phyloP scores from a whole-genome alignment of 2,888 invertebrate species.

The Oxystoma pomonae region DNA sequence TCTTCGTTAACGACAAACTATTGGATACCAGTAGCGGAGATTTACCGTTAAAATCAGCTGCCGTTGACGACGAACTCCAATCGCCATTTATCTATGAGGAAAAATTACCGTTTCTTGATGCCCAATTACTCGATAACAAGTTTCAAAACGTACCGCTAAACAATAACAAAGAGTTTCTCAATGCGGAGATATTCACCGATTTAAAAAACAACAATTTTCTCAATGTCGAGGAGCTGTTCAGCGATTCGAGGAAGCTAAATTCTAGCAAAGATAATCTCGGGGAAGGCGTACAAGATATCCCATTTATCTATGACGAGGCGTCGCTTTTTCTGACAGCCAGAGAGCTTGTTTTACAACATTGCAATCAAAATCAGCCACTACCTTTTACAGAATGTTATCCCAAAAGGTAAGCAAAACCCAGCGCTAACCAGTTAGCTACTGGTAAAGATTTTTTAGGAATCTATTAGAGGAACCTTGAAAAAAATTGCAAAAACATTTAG shows the following conservation, averaged over 20 bases:
- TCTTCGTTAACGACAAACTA: neutral
- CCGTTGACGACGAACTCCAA: neutral
- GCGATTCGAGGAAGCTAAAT: neutral
- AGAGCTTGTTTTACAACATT: conserved; percentile 58
- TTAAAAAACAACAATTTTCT: neutral
- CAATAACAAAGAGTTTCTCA: neutral
- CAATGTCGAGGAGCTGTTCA: neutral
- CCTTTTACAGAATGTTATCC: conserved; percentile 65
- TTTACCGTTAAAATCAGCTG: neutral
- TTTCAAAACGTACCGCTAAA: neutral
- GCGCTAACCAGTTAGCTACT: too few species aligned
- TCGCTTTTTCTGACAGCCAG: conserved; percentile 33
- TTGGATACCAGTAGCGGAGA: neutral
- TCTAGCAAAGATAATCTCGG: neutral
- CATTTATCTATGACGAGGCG: conserved; percentile 9
- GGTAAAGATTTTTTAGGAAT: too few species aligned
- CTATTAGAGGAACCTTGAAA: too few species aligned
- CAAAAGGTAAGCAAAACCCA: conserved; percentile 57
- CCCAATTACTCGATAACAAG: neutral
- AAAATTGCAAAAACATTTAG: neutral
- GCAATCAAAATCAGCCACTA: conserved; percentile 60
- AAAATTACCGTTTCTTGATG: too few species aligned
- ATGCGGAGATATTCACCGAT: neutral
- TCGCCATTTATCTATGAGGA: neutral
- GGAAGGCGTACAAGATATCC: neutral